Base-by-base conservation (phyloP, 2,113 vertebrate genomes). In the Hemibagrus wyckioides region DNA sequence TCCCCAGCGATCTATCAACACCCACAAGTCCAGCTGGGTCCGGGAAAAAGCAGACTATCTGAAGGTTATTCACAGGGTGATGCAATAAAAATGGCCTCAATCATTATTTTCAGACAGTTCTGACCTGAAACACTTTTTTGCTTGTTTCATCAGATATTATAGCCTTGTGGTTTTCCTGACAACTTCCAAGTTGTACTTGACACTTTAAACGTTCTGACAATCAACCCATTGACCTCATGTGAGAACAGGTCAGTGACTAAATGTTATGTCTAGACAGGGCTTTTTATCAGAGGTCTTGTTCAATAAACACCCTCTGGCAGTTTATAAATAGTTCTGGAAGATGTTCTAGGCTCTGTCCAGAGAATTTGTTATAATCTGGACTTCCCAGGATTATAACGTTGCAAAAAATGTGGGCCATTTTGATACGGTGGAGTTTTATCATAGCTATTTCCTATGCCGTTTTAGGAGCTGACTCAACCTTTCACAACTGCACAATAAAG, bases 401-500 rank as follows among this genome's bases (percentile, higher is more conserved):
- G 84, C 65, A 88, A 89, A 87, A 88, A 89, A 80, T 85, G 83
- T 82, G 82, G 81, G 84, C 91, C 89, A 91, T 86, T 87, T 52
- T 84, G 90, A 89, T 90, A 36, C 61, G 80, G 71, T 89, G 80
- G 83, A 88, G 88, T 69, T 89, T 83, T 54, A 71, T 90, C 90
- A 87, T 82, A 91, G 87, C 69, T 61, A 23, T 89, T 71, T 91
- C 87, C 85, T 91, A 89, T 92, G 88, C 88, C 92, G 92, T 90
- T 92, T 91, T 90, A 90, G 92, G 88, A 89, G 92, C 87, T 90
- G 87, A 89, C 69, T 87, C 86, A 89, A 92, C 90, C 90, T 93
- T 85, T 63, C 77, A 48, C 17, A 17, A 71, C 86, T 75, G 75
- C 84, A 50, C 28, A 84, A 88, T 90, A 85, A 90, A 92, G 93